phyloP scores from a whole-genome alignment of 1,140 invertebrate genomes.

The Calliopsis andreniformis region DNA sequence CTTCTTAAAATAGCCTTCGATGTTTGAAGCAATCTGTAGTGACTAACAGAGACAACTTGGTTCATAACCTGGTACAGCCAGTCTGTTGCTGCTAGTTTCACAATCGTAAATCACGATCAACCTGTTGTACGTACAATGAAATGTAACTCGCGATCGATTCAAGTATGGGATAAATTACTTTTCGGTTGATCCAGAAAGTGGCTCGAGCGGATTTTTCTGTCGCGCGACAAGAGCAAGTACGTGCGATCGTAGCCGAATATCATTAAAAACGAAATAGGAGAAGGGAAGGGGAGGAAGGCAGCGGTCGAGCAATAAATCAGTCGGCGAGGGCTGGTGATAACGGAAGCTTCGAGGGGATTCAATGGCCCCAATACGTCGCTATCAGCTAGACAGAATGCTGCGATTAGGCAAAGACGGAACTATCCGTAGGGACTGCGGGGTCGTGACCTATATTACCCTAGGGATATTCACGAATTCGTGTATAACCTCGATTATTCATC shows the following conservation, averaged over 20 bases:
- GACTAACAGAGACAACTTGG: slow-evolving; percentile 3
- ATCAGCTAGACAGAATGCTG: slow-evolving; percentile 50
- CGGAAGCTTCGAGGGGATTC: slow-evolving; percentile 46
- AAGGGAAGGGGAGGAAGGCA: not conserved
- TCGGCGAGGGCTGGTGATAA: slow-evolving; percentile 39
- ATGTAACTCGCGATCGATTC: not conserved
- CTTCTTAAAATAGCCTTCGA: not conserved
- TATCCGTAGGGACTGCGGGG: slow-evolving; percentile 57
- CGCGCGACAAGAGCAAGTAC: not conserved
- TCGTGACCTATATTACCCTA: slow-evolving; percentile 52
- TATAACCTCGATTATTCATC: not conserved
- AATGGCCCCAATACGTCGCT: slow-evolving; percentile 42
- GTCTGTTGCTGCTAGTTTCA: slow-evolving; percentile 10
- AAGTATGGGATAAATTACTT: slow-evolving; percentile 20
- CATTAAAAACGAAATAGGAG: slow-evolving; percentile 17
- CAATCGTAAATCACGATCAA: slow-evolving; percentile 32
- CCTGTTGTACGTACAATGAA: not conserved
- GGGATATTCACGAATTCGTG: slow-evolving; percentile 23
- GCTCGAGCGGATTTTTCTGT: slow-evolving; percentile 25
- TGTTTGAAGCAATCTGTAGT: not conserved
- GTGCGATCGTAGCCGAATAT: not conserved
- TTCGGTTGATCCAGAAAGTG: slow-evolving; percentile 12
- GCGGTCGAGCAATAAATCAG: slow-evolving; percentile 45
- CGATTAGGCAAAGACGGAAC: slow-evolving; percentile 66
- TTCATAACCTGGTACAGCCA: not conserved